Evolutionary conservation across 1,140 invertebrate genomes (phyloP).

Genomic region (Drosophila micromelanica): DNA sequence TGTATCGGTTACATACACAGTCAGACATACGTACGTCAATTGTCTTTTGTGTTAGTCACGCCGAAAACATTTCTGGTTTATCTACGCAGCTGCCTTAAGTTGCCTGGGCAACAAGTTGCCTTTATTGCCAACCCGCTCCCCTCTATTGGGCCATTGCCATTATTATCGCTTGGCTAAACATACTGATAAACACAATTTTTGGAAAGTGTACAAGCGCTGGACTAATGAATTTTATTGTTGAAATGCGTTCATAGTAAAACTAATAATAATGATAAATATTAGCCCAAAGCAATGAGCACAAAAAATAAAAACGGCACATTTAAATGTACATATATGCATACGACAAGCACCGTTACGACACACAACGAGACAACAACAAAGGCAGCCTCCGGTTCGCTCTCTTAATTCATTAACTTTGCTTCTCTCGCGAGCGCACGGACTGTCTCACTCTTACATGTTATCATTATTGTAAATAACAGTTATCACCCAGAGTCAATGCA

Average conservation of each 20-base stretch:
- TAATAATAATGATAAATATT: slow-evolving; percentile 49
- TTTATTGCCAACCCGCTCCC: slow-evolving; percentile 13
- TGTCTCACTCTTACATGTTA: slow-evolving; percentile 7
- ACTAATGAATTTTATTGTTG: slow-evolving; percentile 13
- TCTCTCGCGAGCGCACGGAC: background rate
- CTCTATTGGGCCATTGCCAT: background rate
- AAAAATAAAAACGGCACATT: slow-evolving; percentile 9
- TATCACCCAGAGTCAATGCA: slow-evolving; percentile 51
- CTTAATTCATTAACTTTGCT: slow-evolving; percentile 1
- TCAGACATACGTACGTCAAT: slow-evolving; percentile 21
- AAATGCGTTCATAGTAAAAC: slow-evolving; percentile 30
- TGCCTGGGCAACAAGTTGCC: slow-evolving; percentile 37
- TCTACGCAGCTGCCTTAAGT: slow-evolving; percentile 52
- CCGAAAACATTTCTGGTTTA: slow-evolving; percentile 62
- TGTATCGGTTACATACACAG: slow-evolving; percentile 32
- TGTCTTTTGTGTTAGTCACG: slow-evolving; percentile 63
- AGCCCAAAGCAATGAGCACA: slow-evolving; percentile 12
- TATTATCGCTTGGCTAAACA: slow-evolving; percentile 31
- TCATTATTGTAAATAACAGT: slow-evolving; percentile 49
- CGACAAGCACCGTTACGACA: slow-evolving; percentile 29
- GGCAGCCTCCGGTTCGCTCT: slow-evolving; percentile 16
- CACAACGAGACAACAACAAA: slow-evolving; percentile 21
- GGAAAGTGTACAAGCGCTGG: slow-evolving; percentile 22
- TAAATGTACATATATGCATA: slow-evolving; percentile 15
- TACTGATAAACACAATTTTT: slow-evolving; percentile 29